Conservation (phyloP, 2,113 vertebrate species). For the Rhinopithecus roxellana region DNA sequence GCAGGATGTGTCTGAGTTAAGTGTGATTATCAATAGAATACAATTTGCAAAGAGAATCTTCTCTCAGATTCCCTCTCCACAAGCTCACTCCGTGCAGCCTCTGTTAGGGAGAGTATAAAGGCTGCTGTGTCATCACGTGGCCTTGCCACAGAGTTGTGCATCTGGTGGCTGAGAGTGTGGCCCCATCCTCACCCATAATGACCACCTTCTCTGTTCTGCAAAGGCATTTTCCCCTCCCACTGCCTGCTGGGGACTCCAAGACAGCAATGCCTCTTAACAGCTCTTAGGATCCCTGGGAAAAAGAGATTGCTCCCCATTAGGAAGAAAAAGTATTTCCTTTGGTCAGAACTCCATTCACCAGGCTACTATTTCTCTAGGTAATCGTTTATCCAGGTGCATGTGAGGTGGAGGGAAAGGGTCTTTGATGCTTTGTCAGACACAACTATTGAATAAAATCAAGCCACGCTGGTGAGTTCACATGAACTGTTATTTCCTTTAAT, state of each 20-base stretch:
- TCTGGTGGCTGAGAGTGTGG: neutral
- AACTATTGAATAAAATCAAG: constrained; percentile 42
- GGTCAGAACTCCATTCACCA: neutral
- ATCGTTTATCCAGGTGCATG: neutral
- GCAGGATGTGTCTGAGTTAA: neutral
- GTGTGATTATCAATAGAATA: neutral
- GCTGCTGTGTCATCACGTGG: neutral
- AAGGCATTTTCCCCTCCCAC: neutral
- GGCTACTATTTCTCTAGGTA: neutral
- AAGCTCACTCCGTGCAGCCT: neutral
- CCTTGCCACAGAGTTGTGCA: neutral
- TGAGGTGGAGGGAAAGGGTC: neutral
- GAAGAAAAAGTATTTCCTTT: neutral
- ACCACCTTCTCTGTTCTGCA: neutral
- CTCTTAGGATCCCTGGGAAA: neutral
- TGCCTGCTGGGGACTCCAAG: neutral
- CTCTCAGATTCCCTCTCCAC: neutral
- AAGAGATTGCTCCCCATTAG: neutral
- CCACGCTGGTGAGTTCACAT: constrained; percentile 47
- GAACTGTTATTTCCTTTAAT: constrained; percentile 69
- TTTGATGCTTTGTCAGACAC: neutral
- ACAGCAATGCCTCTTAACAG: neutral
- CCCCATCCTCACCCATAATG: no score
- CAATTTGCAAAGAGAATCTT: neutral
- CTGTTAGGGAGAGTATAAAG: neutral